Conservation (phyloP, 2,113 vertebrate species). For the Poecilia latipinna region DNA sequence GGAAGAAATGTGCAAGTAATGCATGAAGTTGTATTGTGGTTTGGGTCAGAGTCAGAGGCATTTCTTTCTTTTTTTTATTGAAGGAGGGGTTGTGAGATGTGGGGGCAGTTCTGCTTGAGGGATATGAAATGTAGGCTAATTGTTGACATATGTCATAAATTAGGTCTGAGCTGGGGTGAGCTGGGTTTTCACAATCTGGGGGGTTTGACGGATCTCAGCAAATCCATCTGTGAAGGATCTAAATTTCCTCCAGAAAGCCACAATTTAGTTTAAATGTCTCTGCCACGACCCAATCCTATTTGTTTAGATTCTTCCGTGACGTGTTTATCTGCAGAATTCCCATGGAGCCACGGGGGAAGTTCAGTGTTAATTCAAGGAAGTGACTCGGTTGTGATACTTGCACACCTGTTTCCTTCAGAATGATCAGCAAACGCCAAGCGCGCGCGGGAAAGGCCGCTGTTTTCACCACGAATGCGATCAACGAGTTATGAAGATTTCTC, state of each 20-base stretch:
- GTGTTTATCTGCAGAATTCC: neutral
- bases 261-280: neutral
- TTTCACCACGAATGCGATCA: neutral
- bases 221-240: constrained; percentile 13
- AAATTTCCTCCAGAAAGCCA: neutral
- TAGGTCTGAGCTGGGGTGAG: constrained; percentile 31
- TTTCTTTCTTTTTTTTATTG: constrained; percentile 20
- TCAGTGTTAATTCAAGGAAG: constrained; percentile 30
- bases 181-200: constrained; percentile 29
- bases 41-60: constrained; percentile 48
- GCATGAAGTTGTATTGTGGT: constrained; percentile 70
- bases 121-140: constrained; percentile 56
- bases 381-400: constrained; percentile 18
- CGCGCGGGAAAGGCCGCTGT: neutral
- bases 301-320: neutral
- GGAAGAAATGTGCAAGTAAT: constrained; percentile 57
- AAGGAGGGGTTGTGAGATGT: constrained; percentile 32
- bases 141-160: constrained; percentile 75
- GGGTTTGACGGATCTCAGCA: constrained; percentile 30
- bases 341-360: constrained; percentile 22
- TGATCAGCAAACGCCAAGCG: neutral
- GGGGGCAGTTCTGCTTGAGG: constrained; percentile 35
- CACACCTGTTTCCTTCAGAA: constrained; percentile 31
- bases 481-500: neutral
- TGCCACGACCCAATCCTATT: neutral